Base-by-base conservation (phyloP, 2,113 vertebrate genomes). In the Pedetes capensis region DNA sequence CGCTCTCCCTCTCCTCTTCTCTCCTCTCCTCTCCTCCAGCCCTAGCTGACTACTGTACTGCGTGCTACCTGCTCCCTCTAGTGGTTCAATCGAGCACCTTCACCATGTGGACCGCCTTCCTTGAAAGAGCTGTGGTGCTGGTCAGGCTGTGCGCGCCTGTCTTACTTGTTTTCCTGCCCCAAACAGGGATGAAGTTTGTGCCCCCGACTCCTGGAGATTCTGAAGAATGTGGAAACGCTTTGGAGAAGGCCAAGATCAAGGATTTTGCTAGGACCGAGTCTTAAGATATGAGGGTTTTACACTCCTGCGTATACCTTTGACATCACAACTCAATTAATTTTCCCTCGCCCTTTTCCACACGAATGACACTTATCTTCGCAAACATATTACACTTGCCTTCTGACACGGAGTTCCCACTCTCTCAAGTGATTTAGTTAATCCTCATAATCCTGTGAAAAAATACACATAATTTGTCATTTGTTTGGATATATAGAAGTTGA, bases 121-220 rank as follows among this genome's bases (percentile, higher is more conserved):
- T n/a, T n/a, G n/a, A n/a, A n/a, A n/a, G n/a, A n/a, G n/a, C n/a
- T n/a, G n/a, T n/a, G n/a, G n/a, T n/a, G n/a, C n/a, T n/a, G n/a
- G n/a, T n/a, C n/a, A n/a, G n/a, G n/a, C n/a, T n/a, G n/a, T n/a
- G n/a, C n/a, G n/a, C n/a, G n/a, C n/a, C n/a, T 16, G 39, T 39
- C 4, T 8, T 3, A 0, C 1, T 2, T 1, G 23, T 0, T 18
- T 34, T 1, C 11, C 13, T 0, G 20, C 6, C 20, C 74, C 9
- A 4, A 4, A 8, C 7, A 27, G 8, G 37, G 63, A 12, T 10
- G 2, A 16, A 1, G 34, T 32, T 13, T 0, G 47, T 39, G 34
- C 39, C 29, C 44, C 32, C 47, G 34, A 5, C n/a, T 34, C 72
- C 17, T 29, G 7, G n/a, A 75, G 39, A 34, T 2, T 25, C 71